Evolutionary conservation across 2,888 invertebrate genomes (phyloP), one percentile per base, ranked within the genome.

Genomic region (Augochlorella aurata): DNA sequence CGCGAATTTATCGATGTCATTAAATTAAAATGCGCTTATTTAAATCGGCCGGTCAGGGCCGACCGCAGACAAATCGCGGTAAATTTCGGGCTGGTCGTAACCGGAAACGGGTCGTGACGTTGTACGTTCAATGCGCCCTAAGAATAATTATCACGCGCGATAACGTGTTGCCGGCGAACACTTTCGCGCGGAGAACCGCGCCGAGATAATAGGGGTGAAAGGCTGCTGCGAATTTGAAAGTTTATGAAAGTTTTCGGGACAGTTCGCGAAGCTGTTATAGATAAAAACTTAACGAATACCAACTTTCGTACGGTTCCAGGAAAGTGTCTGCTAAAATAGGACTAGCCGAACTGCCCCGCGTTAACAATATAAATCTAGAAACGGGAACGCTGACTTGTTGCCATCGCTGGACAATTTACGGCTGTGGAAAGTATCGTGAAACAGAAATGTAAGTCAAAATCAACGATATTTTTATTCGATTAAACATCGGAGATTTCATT

Each of bases 1-100:
- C 45, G 21, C 49, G 54, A 76, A 80, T 84, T 84, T 84, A 80
- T 85, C 77, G 82, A 21, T 68, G 79, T 80, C 85, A 50, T 80
- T 78, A 80, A 79, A 85, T 84, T 71, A 85, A 82, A 85, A 84
- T 47, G 61, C 68, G 75, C 21, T 79, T 84, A 84, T 85, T 85
- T 79, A 79, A 84, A 85, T 84, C 77, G 77, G 47, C 54, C 44
- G 47, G 14, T 52, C 8, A 21, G 54, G 38, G 29, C 29, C 1
- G 45, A 66, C 85, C 86, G 71, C 81, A 77, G 76, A 86, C 84
- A 86, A 85, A 86, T 85, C 83, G 61, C 44, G 45, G 73, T 24
- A 58, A 85, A 81, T 85, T 83, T 79, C 77, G 61, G 58, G 50
- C 50, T 29, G 61, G 67, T 58, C 29, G 79, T 21, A 63, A 18